Conservation (phyloP, 2,888 invertebrate genomes). For the Allacma fusca region DNA sequence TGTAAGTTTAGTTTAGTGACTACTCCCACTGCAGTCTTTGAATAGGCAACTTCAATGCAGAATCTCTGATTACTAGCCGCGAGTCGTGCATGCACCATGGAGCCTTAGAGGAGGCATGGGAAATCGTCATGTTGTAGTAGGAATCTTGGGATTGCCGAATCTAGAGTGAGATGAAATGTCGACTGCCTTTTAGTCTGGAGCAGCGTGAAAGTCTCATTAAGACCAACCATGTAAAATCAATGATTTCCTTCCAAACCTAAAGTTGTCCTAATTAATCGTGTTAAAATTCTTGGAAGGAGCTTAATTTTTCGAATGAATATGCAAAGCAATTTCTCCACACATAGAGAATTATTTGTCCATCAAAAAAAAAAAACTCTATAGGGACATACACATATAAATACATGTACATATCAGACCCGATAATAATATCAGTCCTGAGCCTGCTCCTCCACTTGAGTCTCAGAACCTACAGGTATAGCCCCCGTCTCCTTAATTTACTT, state of each 20-base stretch:
- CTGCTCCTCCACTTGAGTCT: too few relatives aligned
- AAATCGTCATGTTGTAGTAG: not conserved
- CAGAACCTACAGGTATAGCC: too few relatives aligned
- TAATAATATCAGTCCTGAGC: too few relatives aligned
- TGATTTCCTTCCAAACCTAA: slow-evolving; percentile 36
- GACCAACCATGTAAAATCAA: slow-evolving; percentile 32
- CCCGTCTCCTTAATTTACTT: not conserved
- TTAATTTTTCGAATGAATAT: slow-evolving; percentile 48
- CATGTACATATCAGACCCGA: too few relatives aligned
- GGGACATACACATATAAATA: too few relatives aligned
- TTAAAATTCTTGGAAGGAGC: slow-evolving; percentile 40
- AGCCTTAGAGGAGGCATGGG: not conserved
- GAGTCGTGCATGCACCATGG: not conserved
- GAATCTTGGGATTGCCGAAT: not conserved
- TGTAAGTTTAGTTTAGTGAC: not conserved
- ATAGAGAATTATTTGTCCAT: slow-evolving; percentile 45
- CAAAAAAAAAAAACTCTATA: not conserved
- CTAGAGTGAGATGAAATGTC: slow-evolving; percentile 11
- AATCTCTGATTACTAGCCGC: slow-evolving; percentile 32
- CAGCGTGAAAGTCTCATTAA: slow-evolving; percentile 7
- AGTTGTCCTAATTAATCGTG: slow-evolving; percentile 49
- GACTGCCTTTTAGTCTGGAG: not conserved
- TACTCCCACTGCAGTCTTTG: slow-evolving; percentile 14
- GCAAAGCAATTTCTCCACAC: slow-evolving; percentile 49
- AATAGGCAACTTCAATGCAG: slow-evolving; percentile 15